Percentiles rank a stretch among this genome's conserved stretches.
Evolutionary conservation across 2,113 vertebrate genomes (phyloP).

Genomic region (Daphoenositta chrysoptera): DNA sequence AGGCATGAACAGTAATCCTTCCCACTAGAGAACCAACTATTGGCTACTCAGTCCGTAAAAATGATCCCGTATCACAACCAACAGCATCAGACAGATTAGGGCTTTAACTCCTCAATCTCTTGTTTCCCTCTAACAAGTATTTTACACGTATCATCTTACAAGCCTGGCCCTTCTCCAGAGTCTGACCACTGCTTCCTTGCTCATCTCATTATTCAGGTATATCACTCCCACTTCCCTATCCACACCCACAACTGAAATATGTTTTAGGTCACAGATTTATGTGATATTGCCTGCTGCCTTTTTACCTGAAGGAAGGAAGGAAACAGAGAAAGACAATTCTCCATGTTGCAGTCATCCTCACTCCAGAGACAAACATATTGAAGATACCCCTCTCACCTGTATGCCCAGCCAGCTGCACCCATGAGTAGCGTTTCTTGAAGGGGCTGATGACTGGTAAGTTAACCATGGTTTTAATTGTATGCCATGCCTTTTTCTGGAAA

Average conservation of each 20-base stretch:
- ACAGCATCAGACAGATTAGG: neutral
- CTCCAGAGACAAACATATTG: neutral
- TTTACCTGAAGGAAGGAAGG: neutral
- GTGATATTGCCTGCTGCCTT: neutral
- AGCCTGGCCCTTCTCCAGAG: neutral
- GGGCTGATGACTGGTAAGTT: conserved; percentile 87
- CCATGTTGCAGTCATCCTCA: neutral
- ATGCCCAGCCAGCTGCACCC: conserved; percentile 96
- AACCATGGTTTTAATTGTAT: conserved; percentile 92
- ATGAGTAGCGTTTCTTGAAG: conserved; percentile 87
- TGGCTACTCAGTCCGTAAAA: neutral
- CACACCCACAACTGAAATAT: neutral
- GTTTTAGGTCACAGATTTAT: neutral
- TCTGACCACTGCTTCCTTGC: neutral
- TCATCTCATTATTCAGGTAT: neutral
- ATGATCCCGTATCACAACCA: neutral
- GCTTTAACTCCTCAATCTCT: neutral
- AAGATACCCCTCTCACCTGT: conserved; percentile 76
- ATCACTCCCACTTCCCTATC: neutral
- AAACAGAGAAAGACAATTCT: neutral
- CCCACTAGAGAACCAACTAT: neutral
- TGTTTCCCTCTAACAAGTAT: neutral
- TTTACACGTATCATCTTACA: neutral
- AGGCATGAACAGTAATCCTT: neutral
- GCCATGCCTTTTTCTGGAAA: conserved; percentile 85